Conservation (phyloP, 2,113 vertebrate genomes). For the Zeus faber region DNA sequence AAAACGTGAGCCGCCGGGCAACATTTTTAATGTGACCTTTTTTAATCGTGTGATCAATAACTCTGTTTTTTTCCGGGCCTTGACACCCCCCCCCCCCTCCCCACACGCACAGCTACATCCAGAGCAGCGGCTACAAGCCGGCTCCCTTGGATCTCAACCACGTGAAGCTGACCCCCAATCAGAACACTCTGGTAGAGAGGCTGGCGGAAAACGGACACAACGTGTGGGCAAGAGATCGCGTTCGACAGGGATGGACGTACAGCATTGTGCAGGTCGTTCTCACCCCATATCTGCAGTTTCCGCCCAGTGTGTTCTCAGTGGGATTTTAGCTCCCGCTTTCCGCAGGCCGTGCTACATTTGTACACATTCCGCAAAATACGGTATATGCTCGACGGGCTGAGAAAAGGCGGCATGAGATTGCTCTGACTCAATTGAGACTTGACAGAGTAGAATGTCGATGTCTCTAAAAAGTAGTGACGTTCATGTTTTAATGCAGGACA, state of each 20-base stretch:
- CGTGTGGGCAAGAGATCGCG: constrained; percentile 88
- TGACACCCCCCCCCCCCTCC: no score
- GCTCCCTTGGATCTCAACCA: constrained; percentile 86
- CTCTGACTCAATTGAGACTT: no score
- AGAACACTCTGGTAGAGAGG: constrained; percentile 87
- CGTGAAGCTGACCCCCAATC: constrained; percentile 87
- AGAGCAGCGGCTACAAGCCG: constrained; percentile 87
- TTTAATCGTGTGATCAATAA: constrained; percentile 11
- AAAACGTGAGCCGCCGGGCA: constrained; percentile 79
- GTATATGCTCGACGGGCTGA: no score
- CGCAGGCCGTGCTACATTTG: no score
- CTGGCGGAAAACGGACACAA: constrained; percentile 92
- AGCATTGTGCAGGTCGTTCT: constrained; percentile 88
- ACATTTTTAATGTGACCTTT: neutral
- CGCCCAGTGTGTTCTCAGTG: no score
- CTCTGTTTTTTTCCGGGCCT: constrained; percentile 3
- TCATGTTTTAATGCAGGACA: constrained; percentile 73
- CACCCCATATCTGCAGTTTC: no score
- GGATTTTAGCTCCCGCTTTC: no score
- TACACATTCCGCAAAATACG: no score
- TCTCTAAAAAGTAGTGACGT: no score
- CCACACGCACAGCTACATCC: constrained; percentile 82
- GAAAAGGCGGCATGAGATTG: no score
- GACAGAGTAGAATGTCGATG: no score
- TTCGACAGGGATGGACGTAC: constrained; percentile 90